Percentiles rank a stretch among this genome's conserved stretches.
These are phyloP conservation scores for Caenorhabditis japonica DNA, from an alignment of 2,888 invertebrate species.

Conservation along the genomic window DNA sequence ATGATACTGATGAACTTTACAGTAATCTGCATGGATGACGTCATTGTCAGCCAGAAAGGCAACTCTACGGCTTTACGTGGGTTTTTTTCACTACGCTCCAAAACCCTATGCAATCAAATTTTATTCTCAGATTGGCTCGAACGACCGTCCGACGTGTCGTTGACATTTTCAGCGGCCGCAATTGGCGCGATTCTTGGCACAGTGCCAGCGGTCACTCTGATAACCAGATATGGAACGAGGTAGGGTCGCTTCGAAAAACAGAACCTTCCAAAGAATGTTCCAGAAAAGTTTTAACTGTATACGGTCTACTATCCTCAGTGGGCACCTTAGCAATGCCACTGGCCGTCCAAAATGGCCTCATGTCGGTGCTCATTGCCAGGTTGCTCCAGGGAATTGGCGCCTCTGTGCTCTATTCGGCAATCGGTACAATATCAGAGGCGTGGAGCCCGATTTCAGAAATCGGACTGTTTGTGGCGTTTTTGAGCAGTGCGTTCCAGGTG, in stretches of 20 bases:
- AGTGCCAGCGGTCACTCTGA: slow-evolving; percentile 36
- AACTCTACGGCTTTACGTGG: slow-evolving; percentile 11
- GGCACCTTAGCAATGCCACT: slow-evolving; percentile 53
- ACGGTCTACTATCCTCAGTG: slow-evolving; percentile 43
- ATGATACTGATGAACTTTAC: slow-evolving; percentile 54
- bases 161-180: slow-evolving; percentile 43
- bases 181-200: slow-evolving; percentile 47
- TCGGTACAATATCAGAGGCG: slow-evolving; percentile 51
- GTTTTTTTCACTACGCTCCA: no score
- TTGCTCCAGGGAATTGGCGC: slow-evolving; percentile 53
- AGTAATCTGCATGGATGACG: slow-evolving; percentile 59
- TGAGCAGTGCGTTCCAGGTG: slow-evolving; percentile 56
- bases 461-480: slow-evolving; percentile 53
- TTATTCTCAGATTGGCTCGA: slow-evolving; percentile 37
- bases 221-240: slow-evolving; percentile 41
- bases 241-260: no score
- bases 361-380: slow-evolving; percentile 27
- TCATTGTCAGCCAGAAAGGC: slow-evolving; percentile 26
- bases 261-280: no score
- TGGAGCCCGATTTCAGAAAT: slow-evolving; percentile 52
- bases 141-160: slow-evolving; percentile 32
- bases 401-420: slow-evolving; percentile 46
- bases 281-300: slow-evolving; percentile 32
- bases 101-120: no score
- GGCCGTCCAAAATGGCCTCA: slow-evolving; percentile 39